phyloP scores from a whole-genome alignment of 2,888 invertebrate species.

The Drosophila percnosoma region DNA sequence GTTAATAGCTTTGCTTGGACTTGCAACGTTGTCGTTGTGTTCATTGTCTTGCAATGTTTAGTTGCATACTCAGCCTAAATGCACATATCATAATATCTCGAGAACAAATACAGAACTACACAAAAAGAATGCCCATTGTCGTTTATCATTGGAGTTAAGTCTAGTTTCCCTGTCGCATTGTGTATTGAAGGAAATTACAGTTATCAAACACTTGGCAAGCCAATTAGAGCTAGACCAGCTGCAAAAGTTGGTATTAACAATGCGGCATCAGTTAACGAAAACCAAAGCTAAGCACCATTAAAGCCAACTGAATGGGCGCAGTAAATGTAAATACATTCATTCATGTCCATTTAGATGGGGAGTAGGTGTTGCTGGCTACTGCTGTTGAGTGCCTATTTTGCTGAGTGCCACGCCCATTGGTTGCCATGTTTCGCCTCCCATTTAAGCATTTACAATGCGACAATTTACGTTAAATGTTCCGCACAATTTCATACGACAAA shows the following conservation, averaged over 20 bases:
- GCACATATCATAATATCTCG: not conserved
- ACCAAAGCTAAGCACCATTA: conserved; percentile 21
- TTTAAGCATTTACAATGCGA: conserved; percentile 58
- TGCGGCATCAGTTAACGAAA: conserved; percentile 12
- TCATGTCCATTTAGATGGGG: conserved; percentile 17
- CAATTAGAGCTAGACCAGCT: conserved; percentile 52
- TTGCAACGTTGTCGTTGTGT: not conserved
- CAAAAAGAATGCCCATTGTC: conserved; percentile 15
- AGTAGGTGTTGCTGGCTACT: conserved; percentile 3
- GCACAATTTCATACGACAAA: conserved; percentile 77
- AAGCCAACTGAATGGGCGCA: conserved; percentile 36
- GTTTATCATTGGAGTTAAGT: conserved; percentile 18
- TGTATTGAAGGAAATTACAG: conserved; percentile 18
- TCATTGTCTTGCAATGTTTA: not conserved
- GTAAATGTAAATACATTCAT: conserved; percentile 5
- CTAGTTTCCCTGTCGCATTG: not conserved
- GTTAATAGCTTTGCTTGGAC: conserved; percentile 5
- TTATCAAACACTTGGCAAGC: conserved; percentile 55
- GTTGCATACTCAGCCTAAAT: conserved; percentile 3
- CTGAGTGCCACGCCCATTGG: conserved; percentile 55
- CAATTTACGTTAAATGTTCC: conserved; percentile 79
- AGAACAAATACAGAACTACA: not conserved
- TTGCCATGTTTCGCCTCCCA: not conserved
- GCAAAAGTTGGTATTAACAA: conserved; percentile 16
- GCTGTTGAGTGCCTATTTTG: conserved; percentile 17